Percentiles rank a stretch among this genome's conserved stretches.
Evolutionary conservation across 2,113 vertebrate genomes (phyloP).

Genomic region (Varanus salvator): DNA sequence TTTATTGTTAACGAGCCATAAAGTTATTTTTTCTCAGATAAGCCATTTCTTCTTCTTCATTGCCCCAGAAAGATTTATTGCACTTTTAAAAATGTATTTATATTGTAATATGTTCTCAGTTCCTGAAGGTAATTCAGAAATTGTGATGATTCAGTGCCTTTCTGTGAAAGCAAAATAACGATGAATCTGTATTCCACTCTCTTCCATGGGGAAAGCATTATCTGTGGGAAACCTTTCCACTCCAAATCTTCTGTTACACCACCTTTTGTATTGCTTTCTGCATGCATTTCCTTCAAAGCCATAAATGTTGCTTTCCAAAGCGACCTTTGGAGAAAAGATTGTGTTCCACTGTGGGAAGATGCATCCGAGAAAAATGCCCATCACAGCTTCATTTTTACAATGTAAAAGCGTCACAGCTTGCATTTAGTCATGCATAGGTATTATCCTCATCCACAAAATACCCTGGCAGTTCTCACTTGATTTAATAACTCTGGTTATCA

Average conservation of each 20-base stretch:
- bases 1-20: slow-evolving; percentile 21
- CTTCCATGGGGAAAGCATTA: slow-evolving; percentile 2
- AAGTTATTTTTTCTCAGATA: background rate
- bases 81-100: slow-evolving; percentile 22
- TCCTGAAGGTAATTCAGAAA: slow-evolving; percentile 19
- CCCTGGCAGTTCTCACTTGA: background rate
- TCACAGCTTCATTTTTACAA: background rate
- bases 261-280: background rate
- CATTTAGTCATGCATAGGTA: background rate
- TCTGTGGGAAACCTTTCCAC: background rate
- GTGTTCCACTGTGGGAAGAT: background rate
- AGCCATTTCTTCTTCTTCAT: background rate
- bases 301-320: slow-evolving; percentile 1
- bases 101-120: slow-evolving; percentile 16
- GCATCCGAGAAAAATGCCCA: background rate
- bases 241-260: background rate
- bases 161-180: slow-evolving; percentile 20
- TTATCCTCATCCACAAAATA: background rate
- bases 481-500: background rate
- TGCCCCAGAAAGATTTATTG: slow-evolving; percentile 7
- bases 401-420: background rate
- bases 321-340: background rate
- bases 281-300: background rate
- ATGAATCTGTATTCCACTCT: slow-evolving; percentile 14
- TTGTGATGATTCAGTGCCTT: background rate